Evolutionary conservation across 2,888 invertebrate species (phyloP).

Genomic region (Taenaris catops): DNA sequence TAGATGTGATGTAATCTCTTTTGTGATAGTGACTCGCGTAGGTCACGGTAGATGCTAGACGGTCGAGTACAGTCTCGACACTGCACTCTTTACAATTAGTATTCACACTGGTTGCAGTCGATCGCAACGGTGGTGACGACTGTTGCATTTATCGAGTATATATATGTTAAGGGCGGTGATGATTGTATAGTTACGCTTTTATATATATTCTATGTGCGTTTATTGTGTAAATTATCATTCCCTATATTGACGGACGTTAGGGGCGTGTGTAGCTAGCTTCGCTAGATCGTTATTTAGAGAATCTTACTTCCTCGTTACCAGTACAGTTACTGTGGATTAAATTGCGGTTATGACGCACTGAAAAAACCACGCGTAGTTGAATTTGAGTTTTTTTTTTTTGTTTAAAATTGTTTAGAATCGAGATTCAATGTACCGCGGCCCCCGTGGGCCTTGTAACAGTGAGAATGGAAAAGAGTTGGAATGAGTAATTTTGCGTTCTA

Average conservation of each 20-base stretch:
- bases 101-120: slow-evolving; percentile 49
- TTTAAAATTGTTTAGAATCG: slow-evolving; percentile 13
- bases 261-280: slow-evolving; percentile 27
- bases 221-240: slow-evolving; percentile 66
- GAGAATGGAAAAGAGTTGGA: slow-evolving; percentile 23
- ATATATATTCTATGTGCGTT: slow-evolving; percentile 62
- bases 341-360: slow-evolving; percentile 19
- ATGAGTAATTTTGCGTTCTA: slow-evolving; percentile 29
- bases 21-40: slow-evolving; percentile 74
- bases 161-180: slow-evolving; percentile 68
- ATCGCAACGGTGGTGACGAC: slow-evolving; percentile 50
- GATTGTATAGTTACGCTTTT: slow-evolving; percentile 68
- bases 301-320: slow-evolving; percentile 67
- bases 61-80: slow-evolving; percentile 42
- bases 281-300: slow-evolving; percentile 26
- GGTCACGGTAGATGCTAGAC: slow-evolving; percentile 66
- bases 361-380: slow-evolving; percentile 9
- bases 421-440: slow-evolving; percentile 20
- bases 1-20: slow-evolving; percentile 71
- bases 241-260: slow-evolving; percentile 36
- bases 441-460: slow-evolving; percentile 16
- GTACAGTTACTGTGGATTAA: slow-evolving; percentile 61
- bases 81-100: slow-evolving; percentile 54
- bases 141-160: slow-evolving; percentile 71
- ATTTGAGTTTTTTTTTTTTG: slow-evolving; percentile 14